Evolutionary conservation across 2,797 vertebrate species (phyloP), one percentile per base, ranked within the genome.

Genomic region (Psittacula echo): DNA sequence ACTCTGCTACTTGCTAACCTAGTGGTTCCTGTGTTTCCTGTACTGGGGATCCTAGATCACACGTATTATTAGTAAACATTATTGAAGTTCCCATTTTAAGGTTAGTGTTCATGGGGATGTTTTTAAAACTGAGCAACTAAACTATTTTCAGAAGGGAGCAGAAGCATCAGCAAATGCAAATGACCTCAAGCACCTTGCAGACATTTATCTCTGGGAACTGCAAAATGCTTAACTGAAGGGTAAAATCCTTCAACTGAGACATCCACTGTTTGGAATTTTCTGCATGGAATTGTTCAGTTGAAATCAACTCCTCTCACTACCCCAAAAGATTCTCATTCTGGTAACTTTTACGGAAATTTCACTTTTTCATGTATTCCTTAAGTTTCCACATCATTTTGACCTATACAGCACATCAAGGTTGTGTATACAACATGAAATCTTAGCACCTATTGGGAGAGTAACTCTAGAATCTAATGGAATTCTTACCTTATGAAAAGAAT

Each of bases 401-500:
- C 34, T 87, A 85, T 9, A 77, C 6, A 86, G 32, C n/a, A 74
- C n/a, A 83, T 85, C 9, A 77, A 74, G 71, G 60, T 47, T 83
- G 29, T 74, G 58, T 39, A 94, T 29, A 65, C 32, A 84, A 19
- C 51, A 74, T 42, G 66, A 95, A 91, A 19, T 58, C 5, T 67
- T 76, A 19, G 53, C 18, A 85, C 18, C 50, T 50, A 73, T 2
- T 88, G 44, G 34, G 44, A 91, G 29, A 93, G 17, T 67, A 83
- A 83, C 13, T 71, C 39, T 51, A 91, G 45, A 94, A 91, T 50
- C 37, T 65, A 72, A 93, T 70, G 5, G 56, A 92, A 65, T 74
- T 93, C 96, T 96, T 97, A 99, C 99, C 99, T 99, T 99, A 81
- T 99, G 98, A 95, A 99, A 97, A 71, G 98, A 98, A 78, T 99